phyloP scores from a whole-genome alignment of 1,140 invertebrate species.

The Gyrodactylus bullatarudis region DNA sequence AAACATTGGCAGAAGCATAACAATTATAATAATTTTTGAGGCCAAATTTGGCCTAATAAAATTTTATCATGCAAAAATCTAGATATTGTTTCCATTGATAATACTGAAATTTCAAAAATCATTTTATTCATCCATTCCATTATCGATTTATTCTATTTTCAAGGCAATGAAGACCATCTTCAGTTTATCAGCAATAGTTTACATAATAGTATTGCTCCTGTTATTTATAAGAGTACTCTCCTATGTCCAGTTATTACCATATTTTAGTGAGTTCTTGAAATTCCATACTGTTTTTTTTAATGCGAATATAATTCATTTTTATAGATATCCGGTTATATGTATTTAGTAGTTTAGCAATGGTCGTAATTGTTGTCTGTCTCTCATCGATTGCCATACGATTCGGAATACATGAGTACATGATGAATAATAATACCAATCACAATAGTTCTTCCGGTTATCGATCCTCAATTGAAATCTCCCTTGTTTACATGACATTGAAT shows the following conservation, averaged over 20 bases:
- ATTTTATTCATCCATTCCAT: not conserved
- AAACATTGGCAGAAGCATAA: not conserved
- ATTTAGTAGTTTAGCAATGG: not conserved
- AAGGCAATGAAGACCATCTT: not conserved
- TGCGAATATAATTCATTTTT: not conserved
- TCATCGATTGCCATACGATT: not conserved
- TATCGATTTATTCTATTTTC: not conserved
- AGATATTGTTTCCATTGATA: not conserved
- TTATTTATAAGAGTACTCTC: not conserved
- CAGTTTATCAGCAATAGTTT: not conserved
- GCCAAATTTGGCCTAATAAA: not conserved
- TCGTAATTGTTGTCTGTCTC: not conserved
- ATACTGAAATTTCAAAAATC: not conserved
- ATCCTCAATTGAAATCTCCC: not conserved
- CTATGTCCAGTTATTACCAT: not conserved
- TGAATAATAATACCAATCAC: not conserved
- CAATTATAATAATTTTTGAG: not conserved
- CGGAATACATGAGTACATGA: not conserved
- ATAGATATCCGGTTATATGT: not conserved
- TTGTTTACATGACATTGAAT: not conserved
- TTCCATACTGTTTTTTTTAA: not conserved
- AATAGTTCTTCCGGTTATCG: not conserved
- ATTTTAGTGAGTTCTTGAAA: not conserved
- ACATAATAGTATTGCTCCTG: not conserved
- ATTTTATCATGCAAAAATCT: too few species aligned